These are phyloP conservation scores for Tadarida brasiliensis DNA, from an alignment of 2,797 vertebrate species.

Conservation along the genomic window DNA sequence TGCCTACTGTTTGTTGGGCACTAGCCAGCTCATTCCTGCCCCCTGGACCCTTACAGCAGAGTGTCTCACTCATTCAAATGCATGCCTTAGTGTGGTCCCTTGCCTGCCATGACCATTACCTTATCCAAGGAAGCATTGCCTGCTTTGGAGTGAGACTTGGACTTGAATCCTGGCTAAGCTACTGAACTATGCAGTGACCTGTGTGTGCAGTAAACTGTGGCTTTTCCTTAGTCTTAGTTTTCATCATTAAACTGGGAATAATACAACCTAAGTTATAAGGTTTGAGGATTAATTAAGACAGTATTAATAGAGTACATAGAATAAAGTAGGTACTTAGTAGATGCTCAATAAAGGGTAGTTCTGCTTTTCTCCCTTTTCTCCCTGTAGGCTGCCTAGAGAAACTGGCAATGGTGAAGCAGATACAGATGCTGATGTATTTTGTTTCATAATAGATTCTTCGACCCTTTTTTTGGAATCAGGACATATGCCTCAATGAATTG, in stretches of 20 bases:
- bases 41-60: background rate
- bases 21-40: background rate
- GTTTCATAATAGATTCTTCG: slow-evolving; percentile 26
- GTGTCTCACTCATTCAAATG: slow-evolving; percentile 8
- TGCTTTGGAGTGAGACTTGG: background rate
- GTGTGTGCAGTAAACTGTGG: background rate
- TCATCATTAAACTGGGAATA: slow-evolving; percentile 34
- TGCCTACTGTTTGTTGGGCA: background rate
- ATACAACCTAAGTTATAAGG: background rate
- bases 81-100: background rate
- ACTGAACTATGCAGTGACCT: background rate
- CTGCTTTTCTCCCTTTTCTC: background rate
- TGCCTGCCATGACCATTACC: background rate
- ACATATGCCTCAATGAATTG: background rate
- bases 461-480: slow-evolving; percentile 16
- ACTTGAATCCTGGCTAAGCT: background rate
- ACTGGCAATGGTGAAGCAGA: background rate
- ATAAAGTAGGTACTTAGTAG: slow-evolving; percentile 10
- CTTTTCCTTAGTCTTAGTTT: slow-evolving; percentile 56
- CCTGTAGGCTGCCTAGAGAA: background rate
- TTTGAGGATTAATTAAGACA: slow-evolving; percentile 43
- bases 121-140: background rate
- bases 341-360: background rate
- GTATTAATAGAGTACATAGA: background rate
- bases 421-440: background rate